Evolutionary conservation across 2,888 invertebrate species (phyloP), one percentile per base, ranked within the genome.

Genomic region (Drosophila austrosaltans): DNA sequence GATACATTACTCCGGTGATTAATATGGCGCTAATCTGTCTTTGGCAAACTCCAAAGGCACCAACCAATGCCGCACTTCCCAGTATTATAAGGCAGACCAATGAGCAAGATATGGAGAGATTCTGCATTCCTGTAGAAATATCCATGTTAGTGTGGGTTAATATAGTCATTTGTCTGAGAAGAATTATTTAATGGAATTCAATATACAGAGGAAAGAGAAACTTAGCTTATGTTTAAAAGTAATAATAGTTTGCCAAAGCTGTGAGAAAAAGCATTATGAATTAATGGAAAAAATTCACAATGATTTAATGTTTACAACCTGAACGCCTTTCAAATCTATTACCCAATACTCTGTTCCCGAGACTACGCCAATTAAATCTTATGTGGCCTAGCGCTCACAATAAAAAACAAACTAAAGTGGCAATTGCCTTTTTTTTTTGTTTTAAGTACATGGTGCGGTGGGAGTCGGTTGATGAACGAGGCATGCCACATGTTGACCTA

Each of bases 1-100:
- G 93, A 92, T 98, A 98, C 96, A 98, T 97, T 63, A 98, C 98
- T 12, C 98, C 98, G 0, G 98, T 98, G 53, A 98, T 96, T 66
- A 98, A 94, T 40, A 98, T 97, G 2, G 98, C 98, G 87, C 98
- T 97, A 90, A 98, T 97, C 93, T 98, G 98, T 89, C 97, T 96
- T 92, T 97, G 96, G 91, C 97, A 95, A 28, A 98, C 94, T 4
- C 98, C 98, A 91, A 98, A 97, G 57, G 96, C 95, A 22, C 98
- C 98, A 2, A 98, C 96, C 66, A 98, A 93, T 3, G 97, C 96
- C 0, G 98, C 97, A 80, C 96, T 96, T 59, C 97, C 96, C 76
- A 98, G 92, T 69, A 98, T 96, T 86, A 98, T 98, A 63, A 98
- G 94, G 88, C 97, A 97, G 4, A 98, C 98, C 82, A 98, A 94